A percentile compares a stretch with the other conserved stretches of the same genome.
Evolutionary conservation across 2,113 vertebrate genomes (phyloP).

Genomic region (Corythoichthys intestinalis): DNA sequence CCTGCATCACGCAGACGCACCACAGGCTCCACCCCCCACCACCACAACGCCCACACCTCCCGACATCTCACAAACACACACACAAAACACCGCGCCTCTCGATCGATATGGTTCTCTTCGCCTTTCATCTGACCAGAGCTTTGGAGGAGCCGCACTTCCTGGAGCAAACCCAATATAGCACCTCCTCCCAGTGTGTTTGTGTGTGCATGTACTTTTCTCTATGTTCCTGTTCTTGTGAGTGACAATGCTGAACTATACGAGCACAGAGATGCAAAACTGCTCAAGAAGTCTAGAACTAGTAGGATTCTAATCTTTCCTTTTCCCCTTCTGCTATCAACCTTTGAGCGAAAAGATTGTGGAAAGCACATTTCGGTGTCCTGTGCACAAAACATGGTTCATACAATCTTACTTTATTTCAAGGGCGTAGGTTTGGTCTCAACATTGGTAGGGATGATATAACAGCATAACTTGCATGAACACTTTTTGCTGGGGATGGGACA

Average conservation of each 20-base stretch:
- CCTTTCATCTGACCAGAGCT: slow-evolving; percentile 82
- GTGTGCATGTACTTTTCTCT: slow-evolving; percentile 4
- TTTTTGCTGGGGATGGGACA: too few species aligned
- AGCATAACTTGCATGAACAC: too few species aligned
- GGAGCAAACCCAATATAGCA: slow-evolving; percentile 76
- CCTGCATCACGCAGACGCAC: slow-evolving; percentile 70
- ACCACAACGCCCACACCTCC: slow-evolving; percentile 10
- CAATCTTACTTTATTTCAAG: too few species aligned
- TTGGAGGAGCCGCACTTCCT: slow-evolving; percentile 75
- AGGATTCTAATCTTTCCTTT: too few species aligned
- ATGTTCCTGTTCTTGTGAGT: slow-evolving; percentile 37
- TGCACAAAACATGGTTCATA: too few species aligned
- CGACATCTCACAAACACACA: slow-evolving; percentile 4
- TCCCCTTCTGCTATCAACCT: too few species aligned
- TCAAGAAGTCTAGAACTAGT: too few species aligned
- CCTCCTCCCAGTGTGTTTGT: slow-evolving; percentile 37
- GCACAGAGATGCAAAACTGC: slow-evolving; percentile 9
- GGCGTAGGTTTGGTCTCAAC: too few species aligned
- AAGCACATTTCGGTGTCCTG: too few species aligned
- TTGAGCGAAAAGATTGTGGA: too few species aligned
- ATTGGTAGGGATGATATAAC: too few species aligned
- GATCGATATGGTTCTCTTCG: slow-evolving; percentile 77
- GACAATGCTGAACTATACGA: slow-evolving; percentile 18
- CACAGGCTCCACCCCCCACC: slow-evolving; percentile 54
- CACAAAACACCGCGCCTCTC: slow-evolving; percentile 24